Evolutionary conservation across 2,888 invertebrate species (phyloP).

Genomic region (Elmis aenea): DNA sequence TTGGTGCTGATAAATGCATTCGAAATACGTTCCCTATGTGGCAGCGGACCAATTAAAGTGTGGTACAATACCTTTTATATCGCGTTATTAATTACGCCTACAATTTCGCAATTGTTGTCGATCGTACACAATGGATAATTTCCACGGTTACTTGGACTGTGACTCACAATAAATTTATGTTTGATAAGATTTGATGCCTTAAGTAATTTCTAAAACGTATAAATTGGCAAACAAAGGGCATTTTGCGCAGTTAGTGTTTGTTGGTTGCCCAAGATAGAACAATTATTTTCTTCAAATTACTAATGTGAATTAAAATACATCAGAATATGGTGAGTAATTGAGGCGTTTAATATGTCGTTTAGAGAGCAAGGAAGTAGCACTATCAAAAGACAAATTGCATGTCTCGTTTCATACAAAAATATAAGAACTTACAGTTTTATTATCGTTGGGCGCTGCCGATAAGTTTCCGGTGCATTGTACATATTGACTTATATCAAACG

Average conservation of each 20-base stretch:
- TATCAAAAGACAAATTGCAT: too few relatives aligned
- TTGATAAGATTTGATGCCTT: conserved; percentile 26
- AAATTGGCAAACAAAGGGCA: conserved; percentile 21
- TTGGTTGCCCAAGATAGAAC: conserved; percentile 16
- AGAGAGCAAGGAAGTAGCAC: too few relatives aligned
- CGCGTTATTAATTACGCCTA: conserved; percentile 23
- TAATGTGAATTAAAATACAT: too few relatives aligned
- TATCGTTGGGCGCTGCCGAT: too few relatives aligned
- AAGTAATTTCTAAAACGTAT: conserved; percentile 26
- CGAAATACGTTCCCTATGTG: too few relatives aligned
- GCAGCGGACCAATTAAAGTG: not conserved
- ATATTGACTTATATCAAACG: too few relatives aligned
- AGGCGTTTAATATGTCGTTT: too few relatives aligned
- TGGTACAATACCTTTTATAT: conserved; percentile 17
- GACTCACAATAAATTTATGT: conserved; percentile 28
- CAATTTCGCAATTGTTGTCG: conserved; percentile 22
- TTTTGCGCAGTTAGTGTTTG: conserved; percentile 22
- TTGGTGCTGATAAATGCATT: too few relatives aligned
- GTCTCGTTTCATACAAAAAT: too few relatives aligned
- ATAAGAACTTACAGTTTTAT: too few relatives aligned
- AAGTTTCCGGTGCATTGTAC: too few relatives aligned
- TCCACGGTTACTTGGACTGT: conserved; percentile 25
- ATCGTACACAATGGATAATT: conserved; percentile 26
- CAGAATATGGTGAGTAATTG: too few relatives aligned
- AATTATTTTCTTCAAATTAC: conserved; percentile 6